These are phyloP conservation scores for Drosophila multiciliata DNA, from an alignment of 2,888 invertebrate genomes.

Conservation along the genomic window DNA sequence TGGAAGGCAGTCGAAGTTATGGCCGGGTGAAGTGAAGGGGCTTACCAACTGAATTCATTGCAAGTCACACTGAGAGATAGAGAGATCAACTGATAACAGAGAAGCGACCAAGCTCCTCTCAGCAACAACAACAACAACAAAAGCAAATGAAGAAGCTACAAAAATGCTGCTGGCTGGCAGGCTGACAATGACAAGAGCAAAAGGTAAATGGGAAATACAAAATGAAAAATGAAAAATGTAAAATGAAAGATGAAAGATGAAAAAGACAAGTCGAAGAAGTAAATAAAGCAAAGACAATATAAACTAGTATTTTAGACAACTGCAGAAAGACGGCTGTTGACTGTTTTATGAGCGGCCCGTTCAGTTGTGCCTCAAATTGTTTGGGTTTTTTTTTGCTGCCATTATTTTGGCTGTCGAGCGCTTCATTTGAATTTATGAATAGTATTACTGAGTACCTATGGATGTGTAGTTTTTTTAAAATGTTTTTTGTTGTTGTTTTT, in stretches of 20 bases:
- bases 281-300: conserved; percentile 5
- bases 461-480: conserved; percentile 36
- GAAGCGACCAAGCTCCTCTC: conserved; percentile 48
- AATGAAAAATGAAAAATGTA: conserved; percentile 48
- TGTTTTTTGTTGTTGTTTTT: conserved; percentile 18
- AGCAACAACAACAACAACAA: background rate
- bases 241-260: conserved; percentile 27
- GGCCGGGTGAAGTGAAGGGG: background rate
- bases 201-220: conserved; percentile 26
- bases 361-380: background rate
- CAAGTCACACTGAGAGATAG: conserved; percentile 33
- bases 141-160: conserved; percentile 3
- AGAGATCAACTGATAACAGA: conserved; percentile 67
- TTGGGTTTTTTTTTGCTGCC: conserved; percentile 24
- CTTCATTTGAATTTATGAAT: conserved; percentile 80
- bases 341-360: conserved; percentile 13
- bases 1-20: conserved; percentile 1
- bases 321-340: conserved; percentile 27
- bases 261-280: conserved; percentile 3
- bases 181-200: conserved; percentile 59
- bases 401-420: conserved; percentile 45
- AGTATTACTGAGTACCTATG: conserved; percentile 52
- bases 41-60: conserved; percentile 41
- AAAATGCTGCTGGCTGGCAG: conserved; percentile 27
- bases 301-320: conserved; percentile 43